Conservation (phyloP, 2,888 invertebrate species). For the Agelastica alni region DNA sequence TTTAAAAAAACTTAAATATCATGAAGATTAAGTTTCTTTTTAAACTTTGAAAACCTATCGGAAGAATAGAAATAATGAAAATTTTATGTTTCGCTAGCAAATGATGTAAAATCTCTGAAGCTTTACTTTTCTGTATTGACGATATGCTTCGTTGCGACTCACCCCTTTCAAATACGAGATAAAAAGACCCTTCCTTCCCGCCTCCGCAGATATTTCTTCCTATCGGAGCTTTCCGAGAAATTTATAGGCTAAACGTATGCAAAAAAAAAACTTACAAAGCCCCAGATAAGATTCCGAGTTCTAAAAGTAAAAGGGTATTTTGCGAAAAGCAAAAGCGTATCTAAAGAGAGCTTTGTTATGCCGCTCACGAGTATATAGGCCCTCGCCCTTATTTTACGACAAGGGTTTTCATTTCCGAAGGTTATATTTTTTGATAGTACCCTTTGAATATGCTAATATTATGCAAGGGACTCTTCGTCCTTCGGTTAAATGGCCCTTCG, state of each 20-base stretch:
- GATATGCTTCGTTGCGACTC: background rate
- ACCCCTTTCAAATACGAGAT: background rate
- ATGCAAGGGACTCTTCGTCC: constrained; percentile 44
- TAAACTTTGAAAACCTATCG: no score
- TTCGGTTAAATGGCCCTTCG: constrained; percentile 23
- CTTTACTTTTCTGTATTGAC: background rate
- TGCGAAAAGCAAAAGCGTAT: constrained; percentile 53
- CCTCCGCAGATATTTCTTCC: constrained; percentile 14
- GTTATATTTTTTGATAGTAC: constrained; percentile 51
- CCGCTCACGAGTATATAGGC: constrained; percentile 42
- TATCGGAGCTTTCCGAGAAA: constrained; percentile 29
- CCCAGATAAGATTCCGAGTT: constrained; percentile 43
- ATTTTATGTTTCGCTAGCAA: no score
- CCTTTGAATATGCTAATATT: constrained; percentile 53
- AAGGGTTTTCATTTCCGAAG: constrained; percentile 53
- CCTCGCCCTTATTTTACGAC: constrained; percentile 50
- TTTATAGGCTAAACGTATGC: constrained; percentile 40
- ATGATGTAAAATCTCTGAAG: no score
- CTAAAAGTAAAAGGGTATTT: constrained; percentile 51
- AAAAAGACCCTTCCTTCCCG: constrained; percentile 1
- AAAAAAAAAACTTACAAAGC: constrained; percentile 38
- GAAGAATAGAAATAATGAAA: no score
- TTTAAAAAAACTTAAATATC: no score
- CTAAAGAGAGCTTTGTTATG: constrained; percentile 51
- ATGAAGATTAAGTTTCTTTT: no score